These are phyloP conservation scores for Hirudo medicinalis DNA, from an alignment of 1,140 invertebrate species.

Conservation along the genomic window DNA sequence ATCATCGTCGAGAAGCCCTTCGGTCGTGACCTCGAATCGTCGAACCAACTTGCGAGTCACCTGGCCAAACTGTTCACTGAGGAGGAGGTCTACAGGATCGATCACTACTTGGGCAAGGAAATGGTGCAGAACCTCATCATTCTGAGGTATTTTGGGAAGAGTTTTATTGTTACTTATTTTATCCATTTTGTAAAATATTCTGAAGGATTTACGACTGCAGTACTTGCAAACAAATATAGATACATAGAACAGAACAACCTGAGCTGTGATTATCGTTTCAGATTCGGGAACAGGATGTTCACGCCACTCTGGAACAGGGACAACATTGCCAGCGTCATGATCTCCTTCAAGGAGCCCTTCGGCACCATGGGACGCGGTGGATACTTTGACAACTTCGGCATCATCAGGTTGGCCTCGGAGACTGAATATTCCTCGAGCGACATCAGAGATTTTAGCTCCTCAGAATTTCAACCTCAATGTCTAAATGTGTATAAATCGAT, in stretches of 20 bases:
- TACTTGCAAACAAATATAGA: too few relatives aligned
- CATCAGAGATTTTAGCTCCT: too few relatives aligned
- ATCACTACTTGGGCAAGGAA: constrained; percentile 98
- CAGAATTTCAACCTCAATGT: background rate
- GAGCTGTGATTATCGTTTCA: constrained; percentile 19
- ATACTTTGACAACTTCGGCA: constrained; percentile 97
- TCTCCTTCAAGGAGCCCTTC: constrained; percentile 97
- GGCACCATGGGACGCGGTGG: constrained; percentile 96
- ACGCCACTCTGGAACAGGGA: constrained; percentile 57
- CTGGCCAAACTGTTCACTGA: constrained; percentile 75
- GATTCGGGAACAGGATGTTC: constrained; percentile 47
- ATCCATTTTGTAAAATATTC: too few relatives aligned
- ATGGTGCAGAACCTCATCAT: constrained; percentile 99
- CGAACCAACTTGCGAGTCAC: constrained; percentile 72
- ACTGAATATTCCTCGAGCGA: background rate
- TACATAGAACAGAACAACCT: too few relatives aligned
- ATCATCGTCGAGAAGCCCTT: constrained; percentile 98
- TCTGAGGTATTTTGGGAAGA: constrained; percentile 47
- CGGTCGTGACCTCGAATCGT: constrained; percentile 74
- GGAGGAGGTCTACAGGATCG: constrained; percentile 92
- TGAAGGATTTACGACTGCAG: too few relatives aligned
- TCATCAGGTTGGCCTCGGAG: constrained; percentile 50
- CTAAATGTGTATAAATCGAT: background rate
- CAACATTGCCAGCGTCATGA: constrained; percentile 82
- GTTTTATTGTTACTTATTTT: too few relatives aligned